Percentiles rank a stretch among this genome's conserved stretches.
Evolutionary conservation across 2,888 invertebrate genomes (phyloP).

Genomic region (Tanypteryx hageni): DNA sequence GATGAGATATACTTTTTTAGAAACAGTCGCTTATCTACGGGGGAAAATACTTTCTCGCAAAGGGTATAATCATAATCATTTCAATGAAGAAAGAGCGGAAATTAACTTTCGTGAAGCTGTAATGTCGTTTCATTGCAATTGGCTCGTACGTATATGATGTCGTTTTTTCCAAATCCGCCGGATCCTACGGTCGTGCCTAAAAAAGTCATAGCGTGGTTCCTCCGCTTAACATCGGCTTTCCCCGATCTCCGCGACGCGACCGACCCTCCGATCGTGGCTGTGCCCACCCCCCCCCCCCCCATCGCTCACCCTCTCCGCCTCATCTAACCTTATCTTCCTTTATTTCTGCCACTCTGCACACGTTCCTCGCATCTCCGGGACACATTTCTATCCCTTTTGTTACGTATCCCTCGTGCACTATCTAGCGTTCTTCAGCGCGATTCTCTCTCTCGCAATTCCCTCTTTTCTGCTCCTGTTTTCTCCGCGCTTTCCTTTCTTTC

Average conservation of each 20-base stretch:
- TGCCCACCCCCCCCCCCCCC: not conserved
- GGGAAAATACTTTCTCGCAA: no score
- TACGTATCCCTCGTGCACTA: not conserved
- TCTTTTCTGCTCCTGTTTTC: not conserved
- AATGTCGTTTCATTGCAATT: no score
- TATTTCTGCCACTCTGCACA: constrained; percentile 11
- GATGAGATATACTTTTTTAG: not conserved
- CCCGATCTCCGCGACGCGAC: not conserved
- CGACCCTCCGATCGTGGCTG: not conserved
- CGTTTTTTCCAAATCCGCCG: no score
- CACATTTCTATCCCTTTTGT: not conserved
- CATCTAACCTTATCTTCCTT: not conserved
- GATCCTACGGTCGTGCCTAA: not conserved
- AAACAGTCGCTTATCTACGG: no score
- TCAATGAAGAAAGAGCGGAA: no score
- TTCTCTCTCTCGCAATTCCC: not conserved
- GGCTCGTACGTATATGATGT: no score
- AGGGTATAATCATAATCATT: no score
- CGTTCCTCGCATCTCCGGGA: constrained; percentile 22
- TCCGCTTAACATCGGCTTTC: not conserved
- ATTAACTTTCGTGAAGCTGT: no score
- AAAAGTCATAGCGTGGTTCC: not conserved
- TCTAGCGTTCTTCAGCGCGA: no score
- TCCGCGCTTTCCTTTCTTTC: not conserved
- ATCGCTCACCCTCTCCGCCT: not conserved